Conservation (phyloP, 2,797 vertebrate species). For the Megalops cyprinoides region DNA sequence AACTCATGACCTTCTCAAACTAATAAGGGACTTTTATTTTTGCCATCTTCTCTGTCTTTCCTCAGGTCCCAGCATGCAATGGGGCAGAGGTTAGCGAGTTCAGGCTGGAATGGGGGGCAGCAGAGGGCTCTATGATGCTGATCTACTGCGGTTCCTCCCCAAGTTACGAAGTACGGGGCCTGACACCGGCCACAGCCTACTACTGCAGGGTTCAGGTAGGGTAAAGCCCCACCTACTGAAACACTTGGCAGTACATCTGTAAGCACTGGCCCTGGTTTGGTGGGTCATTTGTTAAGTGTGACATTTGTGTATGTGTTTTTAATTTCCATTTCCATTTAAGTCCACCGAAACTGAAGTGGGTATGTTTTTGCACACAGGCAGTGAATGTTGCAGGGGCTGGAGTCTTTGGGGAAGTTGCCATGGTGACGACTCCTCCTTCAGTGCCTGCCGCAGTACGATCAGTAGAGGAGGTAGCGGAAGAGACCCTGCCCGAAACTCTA, state of each 20-base stretch:
- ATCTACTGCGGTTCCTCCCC: conserved; percentile 68
- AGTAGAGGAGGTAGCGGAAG: conserved; percentile 68
- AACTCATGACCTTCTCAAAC: not conserved
- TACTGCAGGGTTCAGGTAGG: conserved; percentile 80
- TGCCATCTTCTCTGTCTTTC: conserved; percentile 14
- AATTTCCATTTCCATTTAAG: not conserved
- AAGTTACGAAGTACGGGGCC: conserved; percentile 75
- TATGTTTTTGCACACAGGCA: conserved; percentile 59
- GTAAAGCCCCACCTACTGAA: not conserved
- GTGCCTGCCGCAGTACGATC: conserved; percentile 71
- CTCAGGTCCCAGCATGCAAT: conserved; percentile 69
- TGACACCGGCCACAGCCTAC: conserved; percentile 75
- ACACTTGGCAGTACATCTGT: not conserved
- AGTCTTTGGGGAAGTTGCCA: conserved; percentile 67
- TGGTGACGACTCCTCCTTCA: conserved; percentile 66
- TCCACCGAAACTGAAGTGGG: not conserved
- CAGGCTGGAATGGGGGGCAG: conserved; percentile 74
- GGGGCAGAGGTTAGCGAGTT: conserved; percentile 73
- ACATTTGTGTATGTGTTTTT: not conserved
- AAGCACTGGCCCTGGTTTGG: not conserved
- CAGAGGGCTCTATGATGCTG: conserved; percentile 69
- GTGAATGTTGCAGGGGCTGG: conserved; percentile 71
- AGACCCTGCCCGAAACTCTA: conserved; percentile 57
- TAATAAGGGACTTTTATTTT: not conserved
- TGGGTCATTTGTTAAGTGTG: not conserved